These are phyloP conservation scores for Cyanistes caeruleus DNA, from an alignment of 2,113 vertebrate genomes.

Conservation along the genomic window DNA sequence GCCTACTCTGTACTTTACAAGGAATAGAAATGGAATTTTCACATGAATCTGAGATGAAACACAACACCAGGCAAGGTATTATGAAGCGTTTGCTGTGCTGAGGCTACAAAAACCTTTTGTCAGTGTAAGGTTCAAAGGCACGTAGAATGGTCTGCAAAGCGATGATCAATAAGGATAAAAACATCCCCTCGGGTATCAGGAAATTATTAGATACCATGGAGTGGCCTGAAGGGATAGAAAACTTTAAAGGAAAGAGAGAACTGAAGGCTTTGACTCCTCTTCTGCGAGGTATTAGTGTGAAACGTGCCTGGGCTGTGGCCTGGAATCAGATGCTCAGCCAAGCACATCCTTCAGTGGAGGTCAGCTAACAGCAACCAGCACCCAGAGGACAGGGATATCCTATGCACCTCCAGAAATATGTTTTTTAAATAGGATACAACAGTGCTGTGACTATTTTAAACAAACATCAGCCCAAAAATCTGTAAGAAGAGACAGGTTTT, in stretches of 20 bases:
- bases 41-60: not conserved
- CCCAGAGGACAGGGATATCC: conserved; percentile 4
- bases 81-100: not conserved
- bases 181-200: not conserved
- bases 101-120: conserved; percentile 1
- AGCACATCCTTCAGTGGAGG: not conserved
- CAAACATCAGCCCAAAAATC: not conserved
- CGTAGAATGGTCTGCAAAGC: not conserved
- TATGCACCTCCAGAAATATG: conserved; percentile 20
- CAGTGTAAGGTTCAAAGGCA: not conserved
- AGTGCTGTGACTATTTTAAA: not conserved
- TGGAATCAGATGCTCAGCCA: not conserved
- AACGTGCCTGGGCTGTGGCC: not conserved
- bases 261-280: conserved; percentile 15
- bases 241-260: not conserved
- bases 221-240: not conserved
- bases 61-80: not conserved
- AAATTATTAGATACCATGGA: not conserved
- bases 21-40: not conserved
- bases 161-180: not conserved
- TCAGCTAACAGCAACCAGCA: not conserved
- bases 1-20: not conserved
- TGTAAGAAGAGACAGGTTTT: not conserved
- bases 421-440: not conserved
- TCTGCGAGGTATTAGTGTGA: not conserved